phyloP scores from a whole-genome alignment of 2,797 vertebrate species.

The Bothrops alternatus region DNA sequence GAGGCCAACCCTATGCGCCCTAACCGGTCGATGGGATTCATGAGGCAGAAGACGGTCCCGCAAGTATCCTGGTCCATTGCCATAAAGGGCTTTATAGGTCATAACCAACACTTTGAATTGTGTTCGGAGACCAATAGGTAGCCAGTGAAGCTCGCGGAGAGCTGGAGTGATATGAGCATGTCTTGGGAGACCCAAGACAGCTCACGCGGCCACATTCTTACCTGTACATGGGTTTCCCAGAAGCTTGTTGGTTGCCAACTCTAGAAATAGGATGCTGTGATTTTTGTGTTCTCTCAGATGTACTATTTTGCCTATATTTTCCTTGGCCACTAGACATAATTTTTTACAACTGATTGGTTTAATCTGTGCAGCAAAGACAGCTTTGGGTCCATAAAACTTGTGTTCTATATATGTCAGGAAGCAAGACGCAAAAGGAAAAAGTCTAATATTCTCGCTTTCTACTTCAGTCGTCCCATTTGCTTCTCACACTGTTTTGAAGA shows the following conservation, averaged over 20 bases:
- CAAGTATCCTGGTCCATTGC: too few relatives aligned
- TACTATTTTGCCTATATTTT: not conserved
- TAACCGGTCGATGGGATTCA: too few relatives aligned
- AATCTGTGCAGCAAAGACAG: accelerated
- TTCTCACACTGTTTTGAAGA: slow-evolving; percentile 11
- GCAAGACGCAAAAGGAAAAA: not conserved
- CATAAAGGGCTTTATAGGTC: too few relatives aligned
- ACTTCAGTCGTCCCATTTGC: slow-evolving; percentile 19
- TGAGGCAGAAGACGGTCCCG: too few relatives aligned
- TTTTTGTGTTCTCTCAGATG: not conserved
- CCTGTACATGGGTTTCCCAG: not conserved
- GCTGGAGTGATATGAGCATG: too few relatives aligned
- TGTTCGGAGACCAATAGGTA: too few relatives aligned
- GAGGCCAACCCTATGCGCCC: too few relatives aligned
- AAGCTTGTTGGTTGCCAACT: not conserved
- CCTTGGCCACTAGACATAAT: not conserved
- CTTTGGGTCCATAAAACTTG: not conserved
- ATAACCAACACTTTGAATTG: too few relatives aligned
- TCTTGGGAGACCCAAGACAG: too few relatives aligned
- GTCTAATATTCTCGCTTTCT: slow-evolving; percentile 25
- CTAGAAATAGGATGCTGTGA: not conserved
- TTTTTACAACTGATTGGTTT: not conserved
- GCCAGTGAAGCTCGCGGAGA: too few relatives aligned
- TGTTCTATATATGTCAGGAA: not conserved
- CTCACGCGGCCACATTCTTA: not conserved